Evolutionary conservation across 30 jellyfish, hydroid and myxozoan species (phyloP).

Genomic region (Hydractinia echinata): DNA sequence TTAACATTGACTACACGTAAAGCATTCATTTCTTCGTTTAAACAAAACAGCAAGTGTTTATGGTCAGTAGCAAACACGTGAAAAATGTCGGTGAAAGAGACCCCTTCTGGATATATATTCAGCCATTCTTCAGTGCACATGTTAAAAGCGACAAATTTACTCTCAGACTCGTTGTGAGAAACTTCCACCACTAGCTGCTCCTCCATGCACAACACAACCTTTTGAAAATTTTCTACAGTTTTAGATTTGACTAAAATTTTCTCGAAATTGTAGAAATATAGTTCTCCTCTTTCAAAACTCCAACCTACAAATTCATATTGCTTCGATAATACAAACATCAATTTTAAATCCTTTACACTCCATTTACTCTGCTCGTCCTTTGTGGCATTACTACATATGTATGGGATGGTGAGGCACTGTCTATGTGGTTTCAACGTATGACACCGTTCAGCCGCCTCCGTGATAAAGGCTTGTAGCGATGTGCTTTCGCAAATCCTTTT

Average conservation of each 20-base stretch:
- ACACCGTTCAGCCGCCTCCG: background rate
- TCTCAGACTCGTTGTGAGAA: background rate
- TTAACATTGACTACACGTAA: constrained; percentile 35
- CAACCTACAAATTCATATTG: constrained; percentile 1
- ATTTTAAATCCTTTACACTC: background rate
- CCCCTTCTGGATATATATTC: background rate
- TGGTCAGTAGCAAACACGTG: constrained; percentile 53
- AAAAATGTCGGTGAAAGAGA: background rate
- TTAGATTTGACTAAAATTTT: background rate
- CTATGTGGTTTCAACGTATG: background rate
- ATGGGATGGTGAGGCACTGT: background rate
- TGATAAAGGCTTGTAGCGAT: background rate
- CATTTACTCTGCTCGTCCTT: constrained; percentile 3
- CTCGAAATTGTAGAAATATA: background rate
- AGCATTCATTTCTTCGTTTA: constrained; percentile 28
- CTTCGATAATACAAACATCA: background rate
- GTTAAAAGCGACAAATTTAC: background rate
- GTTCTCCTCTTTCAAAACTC: background rate
- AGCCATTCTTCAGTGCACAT: background rate
- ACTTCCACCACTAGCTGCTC: background rate
- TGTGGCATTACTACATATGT: background rate
- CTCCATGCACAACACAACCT: background rate
- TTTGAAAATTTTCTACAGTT: background rate
- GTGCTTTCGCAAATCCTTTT: background rate
- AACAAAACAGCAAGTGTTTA: constrained; percentile 31